Evolutionary conservation across 2,888 invertebrate species (phyloP).

Genomic region (Amphimallon solstitiale): DNA sequence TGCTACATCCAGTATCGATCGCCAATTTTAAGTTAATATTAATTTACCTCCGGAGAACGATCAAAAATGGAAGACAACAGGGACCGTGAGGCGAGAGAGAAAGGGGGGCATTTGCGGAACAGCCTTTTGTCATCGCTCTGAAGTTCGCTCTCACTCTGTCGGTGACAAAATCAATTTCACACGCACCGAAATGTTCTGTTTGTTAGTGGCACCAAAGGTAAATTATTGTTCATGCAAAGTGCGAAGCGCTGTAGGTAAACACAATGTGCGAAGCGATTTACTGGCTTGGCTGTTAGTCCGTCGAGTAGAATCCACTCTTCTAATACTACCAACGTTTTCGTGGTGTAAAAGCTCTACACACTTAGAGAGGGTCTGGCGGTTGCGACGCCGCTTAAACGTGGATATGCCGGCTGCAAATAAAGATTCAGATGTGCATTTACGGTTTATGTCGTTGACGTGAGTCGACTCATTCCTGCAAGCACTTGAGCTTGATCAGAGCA

Average conservation of each 20-base stretch:
- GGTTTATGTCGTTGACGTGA: constrained; percentile 4
- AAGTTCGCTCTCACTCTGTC: background rate
- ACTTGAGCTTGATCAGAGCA: too few relatives aligned
- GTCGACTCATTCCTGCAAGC: too few relatives aligned
- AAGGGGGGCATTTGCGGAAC: too few relatives aligned
- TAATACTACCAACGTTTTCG: background rate
- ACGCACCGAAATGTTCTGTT: constrained; percentile 45
- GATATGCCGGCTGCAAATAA: constrained; percentile 19
- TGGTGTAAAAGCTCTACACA: constrained; percentile 12
- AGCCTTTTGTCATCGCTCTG: too few relatives aligned
- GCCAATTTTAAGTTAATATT: too few relatives aligned
- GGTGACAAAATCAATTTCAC: constrained; percentile 13
- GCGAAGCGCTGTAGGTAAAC: constrained; percentile 60
- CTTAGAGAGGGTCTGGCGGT: constrained; percentile 3
- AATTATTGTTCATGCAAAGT: constrained; percentile 59
- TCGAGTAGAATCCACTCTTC: constrained; percentile 37
- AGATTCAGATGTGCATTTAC: constrained; percentile 27
- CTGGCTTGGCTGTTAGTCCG: background rate
- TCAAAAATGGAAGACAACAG: too few relatives aligned
- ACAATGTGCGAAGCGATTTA: constrained; percentile 43
- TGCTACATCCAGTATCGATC: too few relatives aligned
- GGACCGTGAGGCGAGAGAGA: too few relatives aligned
- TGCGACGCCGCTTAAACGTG: constrained; percentile 27
- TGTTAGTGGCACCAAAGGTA: constrained; percentile 49
- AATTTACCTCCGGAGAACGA: too few relatives aligned